Evolutionary conservation across 2,797 vertebrate species (phyloP).

Genomic region (Emys orbicularis): DNA sequence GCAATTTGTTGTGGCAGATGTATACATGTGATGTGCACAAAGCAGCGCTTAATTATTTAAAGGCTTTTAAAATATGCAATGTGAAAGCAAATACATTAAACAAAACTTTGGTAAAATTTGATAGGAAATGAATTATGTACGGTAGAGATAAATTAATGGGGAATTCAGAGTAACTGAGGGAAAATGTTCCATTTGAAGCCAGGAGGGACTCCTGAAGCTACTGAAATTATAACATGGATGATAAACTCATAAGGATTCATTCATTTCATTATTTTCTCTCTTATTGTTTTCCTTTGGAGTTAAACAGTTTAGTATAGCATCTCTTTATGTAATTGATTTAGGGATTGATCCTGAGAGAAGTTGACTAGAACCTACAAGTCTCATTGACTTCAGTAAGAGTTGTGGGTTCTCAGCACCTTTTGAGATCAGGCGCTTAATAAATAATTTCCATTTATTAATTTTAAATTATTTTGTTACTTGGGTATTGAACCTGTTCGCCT

Average conservation of each 20-base stretch:
- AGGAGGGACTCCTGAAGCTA: background rate
- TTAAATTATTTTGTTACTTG: background rate
- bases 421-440: background rate
- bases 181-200: background rate
- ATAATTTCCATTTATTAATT: background rate
- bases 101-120: background rate
- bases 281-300: background rate
- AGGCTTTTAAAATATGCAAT: background rate
- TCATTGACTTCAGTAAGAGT: accelerated
- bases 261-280: background rate
- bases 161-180: background rate
- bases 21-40: accelerated
- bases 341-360: background rate
- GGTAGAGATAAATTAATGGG: background rate
- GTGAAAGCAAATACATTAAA: background rate
- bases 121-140: background rate
- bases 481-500: constrained; percentile 8
- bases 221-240: background rate
- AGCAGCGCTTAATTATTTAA: background rate
- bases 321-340: background rate
- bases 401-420: background rate
- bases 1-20: accelerated
- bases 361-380: background rate
- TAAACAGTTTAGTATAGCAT: accelerated
- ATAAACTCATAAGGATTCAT: background rate